phyloP scores from a whole-genome alignment of 2,888 invertebrate species.

The Atethmia centrago region DNA sequence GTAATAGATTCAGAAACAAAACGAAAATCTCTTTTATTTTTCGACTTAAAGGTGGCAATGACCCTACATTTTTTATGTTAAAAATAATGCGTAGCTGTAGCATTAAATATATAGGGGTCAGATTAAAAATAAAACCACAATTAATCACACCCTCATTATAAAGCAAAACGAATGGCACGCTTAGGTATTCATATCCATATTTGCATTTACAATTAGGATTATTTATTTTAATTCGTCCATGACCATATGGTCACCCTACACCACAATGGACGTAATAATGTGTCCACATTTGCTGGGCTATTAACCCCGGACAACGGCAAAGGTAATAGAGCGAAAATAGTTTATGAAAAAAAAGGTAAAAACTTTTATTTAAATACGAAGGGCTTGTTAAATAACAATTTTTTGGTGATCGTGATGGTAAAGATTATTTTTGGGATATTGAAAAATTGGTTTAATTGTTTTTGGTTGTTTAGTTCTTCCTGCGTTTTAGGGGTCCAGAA shows the following conservation, averaged over 20 bases:
- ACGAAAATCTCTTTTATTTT: background rate
- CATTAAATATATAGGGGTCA: constrained; percentile 2
- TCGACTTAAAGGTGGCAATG: background rate
- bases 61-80: too few relatives aligned
- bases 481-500: background rate
- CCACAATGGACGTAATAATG: constrained; percentile 69
- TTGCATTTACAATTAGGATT: constrained; percentile 56
- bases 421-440: constrained; percentile 51
- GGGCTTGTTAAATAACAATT: constrained; percentile 65
- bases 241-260: constrained; percentile 74
- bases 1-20: background rate
- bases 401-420: constrained; percentile 47
- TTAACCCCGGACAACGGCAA: constrained; percentile 77
- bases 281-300: constrained; percentile 83
- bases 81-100: too few relatives aligned
- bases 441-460: constrained; percentile 52
- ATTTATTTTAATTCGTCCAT: constrained; percentile 43
- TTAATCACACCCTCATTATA: constrained; percentile 50
- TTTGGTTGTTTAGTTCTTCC: constrained; percentile 35
- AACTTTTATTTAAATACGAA: constrained; percentile 49
- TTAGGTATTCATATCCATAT: constrained; percentile 40
- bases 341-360: constrained; percentile 57
- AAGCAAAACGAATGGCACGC: constrained; percentile 19
- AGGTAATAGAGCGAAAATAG: constrained; percentile 74
- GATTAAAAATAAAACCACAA: constrained; percentile 38